phyloP scores from a whole-genome alignment of 2,797 vertebrate species.

The Emys orbicularis region DNA sequence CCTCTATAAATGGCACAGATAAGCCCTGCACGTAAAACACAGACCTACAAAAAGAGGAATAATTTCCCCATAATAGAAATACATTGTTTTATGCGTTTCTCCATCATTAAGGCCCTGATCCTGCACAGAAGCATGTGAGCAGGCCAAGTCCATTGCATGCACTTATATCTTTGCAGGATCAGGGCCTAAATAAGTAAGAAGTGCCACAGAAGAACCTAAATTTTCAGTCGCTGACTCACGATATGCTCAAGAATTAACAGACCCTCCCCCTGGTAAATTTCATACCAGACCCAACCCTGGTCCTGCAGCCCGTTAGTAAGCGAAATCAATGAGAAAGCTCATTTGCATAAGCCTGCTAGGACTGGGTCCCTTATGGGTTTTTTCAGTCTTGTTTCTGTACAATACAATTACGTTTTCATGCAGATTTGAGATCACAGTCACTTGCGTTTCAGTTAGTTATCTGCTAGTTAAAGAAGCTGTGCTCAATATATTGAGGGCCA shows the following conservation, averaged over 20 bases:
- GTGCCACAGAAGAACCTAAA: accelerated
- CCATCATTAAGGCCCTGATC: accelerated
- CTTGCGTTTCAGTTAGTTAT: not conserved
- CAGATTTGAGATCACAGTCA: not conserved
- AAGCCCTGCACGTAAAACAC: not conserved
- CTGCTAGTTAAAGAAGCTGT: not conserved
- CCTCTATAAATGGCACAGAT: not conserved
- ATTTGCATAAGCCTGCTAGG: not conserved
- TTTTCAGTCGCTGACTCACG: not conserved
- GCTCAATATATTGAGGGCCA: not conserved
- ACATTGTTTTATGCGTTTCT: not conserved
- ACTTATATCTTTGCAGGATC: not conserved
- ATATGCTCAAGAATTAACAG: not conserved
- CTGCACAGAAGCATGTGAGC: not conserved
- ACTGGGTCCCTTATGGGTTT: not conserved
- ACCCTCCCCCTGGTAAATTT: not conserved
- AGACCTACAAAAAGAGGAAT: not conserved
- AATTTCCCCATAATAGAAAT: not conserved
- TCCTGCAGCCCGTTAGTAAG: accelerated
- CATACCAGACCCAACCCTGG: accelerated
- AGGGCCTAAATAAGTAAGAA: not conserved
- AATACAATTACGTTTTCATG: accelerated
- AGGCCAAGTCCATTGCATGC: not conserved
- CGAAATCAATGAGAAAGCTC: accelerated
- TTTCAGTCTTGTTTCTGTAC: not conserved